A percentile compares a stretch with the other conserved stretches of the same genome.
phyloP scores from a whole-genome alignment of 2,113 vertebrate species.

The Phainopepla nitens region DNA sequence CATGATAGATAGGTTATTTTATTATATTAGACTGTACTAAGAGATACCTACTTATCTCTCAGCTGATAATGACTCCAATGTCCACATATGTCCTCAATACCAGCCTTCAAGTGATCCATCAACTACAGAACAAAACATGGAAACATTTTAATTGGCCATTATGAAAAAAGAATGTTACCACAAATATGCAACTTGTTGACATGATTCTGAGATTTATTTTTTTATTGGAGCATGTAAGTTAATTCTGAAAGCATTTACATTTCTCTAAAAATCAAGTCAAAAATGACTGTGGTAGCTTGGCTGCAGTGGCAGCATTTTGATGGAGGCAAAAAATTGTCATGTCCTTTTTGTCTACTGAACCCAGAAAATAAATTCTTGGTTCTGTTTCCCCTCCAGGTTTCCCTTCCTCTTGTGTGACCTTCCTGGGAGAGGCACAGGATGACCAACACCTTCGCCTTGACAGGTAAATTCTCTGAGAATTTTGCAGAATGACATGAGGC shows the following conservation, averaged over 20 bases:
- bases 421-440: background rate
- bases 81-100: conserved; percentile 94
- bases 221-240: background rate
- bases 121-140: conserved; percentile 69
- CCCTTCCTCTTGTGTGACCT: background rate
- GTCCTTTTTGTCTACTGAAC: background rate
- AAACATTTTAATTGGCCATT: background rate
- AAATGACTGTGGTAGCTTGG: background rate
- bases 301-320: background rate
- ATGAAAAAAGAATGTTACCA: background rate
- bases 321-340: background rate
- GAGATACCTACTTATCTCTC: conserved; percentile 88
- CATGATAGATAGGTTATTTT: background rate
- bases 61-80: conserved; percentile 95
- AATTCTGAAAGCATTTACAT: background rate
- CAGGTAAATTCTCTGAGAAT: background rate
- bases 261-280: background rate
- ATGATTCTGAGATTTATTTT: background rate
- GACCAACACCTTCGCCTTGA: background rate
- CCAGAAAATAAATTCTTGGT: background rate
- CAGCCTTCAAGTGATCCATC: conserved; percentile 92
- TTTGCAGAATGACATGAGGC: background rate
- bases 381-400: background rate
- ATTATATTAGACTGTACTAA: background rate
- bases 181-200: background rate